Evolutionary conservation across 2,113 vertebrate species (phyloP).

Genomic region (Pluvianellus socialis): DNA sequence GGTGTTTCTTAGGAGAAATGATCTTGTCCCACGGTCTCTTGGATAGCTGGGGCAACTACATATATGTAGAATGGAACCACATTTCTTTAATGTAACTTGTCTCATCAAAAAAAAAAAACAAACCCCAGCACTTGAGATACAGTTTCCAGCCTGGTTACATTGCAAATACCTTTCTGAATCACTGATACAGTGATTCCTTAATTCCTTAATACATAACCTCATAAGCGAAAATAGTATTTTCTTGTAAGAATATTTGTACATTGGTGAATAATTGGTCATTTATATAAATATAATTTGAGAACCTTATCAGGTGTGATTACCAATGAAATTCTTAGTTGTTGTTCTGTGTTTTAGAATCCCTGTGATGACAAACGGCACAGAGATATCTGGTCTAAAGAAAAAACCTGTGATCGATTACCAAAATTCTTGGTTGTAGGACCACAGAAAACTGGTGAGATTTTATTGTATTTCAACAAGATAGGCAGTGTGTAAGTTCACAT

Average conservation of each 20-base stretch:
- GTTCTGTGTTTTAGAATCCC: conserved; percentile 81
- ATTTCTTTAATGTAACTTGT: neutral
- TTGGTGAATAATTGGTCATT: neutral
- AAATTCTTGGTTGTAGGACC: conserved; percentile 96
- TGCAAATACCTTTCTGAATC: neutral
- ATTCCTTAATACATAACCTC: neutral
- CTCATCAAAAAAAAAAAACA: neutral
- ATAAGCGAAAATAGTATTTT: neutral
- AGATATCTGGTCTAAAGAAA: conserved; percentile 99
- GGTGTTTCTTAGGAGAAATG: neutral
- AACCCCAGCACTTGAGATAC: no score
- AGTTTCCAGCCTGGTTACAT: neutral
- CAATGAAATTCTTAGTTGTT: neutral
- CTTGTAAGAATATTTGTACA: neutral
- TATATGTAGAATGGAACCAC: neutral
- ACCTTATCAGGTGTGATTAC: neutral
- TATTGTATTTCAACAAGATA: neutral
- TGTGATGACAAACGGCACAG: conserved; percentile 97
- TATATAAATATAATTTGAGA: neutral
- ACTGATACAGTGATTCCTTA: neutral
- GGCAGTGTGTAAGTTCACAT: neutral
- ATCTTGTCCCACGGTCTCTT: neutral
- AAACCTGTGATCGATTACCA: conserved; percentile 94
- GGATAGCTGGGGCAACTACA: neutral
- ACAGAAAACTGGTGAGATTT: conserved; percentile 90